Percentiles rank a stretch among this genome's conserved stretches.
These are phyloP conservation scores for Tinamus major DNA, from an alignment of 2,797 vertebrate genomes.

Conservation along the genomic window DNA sequence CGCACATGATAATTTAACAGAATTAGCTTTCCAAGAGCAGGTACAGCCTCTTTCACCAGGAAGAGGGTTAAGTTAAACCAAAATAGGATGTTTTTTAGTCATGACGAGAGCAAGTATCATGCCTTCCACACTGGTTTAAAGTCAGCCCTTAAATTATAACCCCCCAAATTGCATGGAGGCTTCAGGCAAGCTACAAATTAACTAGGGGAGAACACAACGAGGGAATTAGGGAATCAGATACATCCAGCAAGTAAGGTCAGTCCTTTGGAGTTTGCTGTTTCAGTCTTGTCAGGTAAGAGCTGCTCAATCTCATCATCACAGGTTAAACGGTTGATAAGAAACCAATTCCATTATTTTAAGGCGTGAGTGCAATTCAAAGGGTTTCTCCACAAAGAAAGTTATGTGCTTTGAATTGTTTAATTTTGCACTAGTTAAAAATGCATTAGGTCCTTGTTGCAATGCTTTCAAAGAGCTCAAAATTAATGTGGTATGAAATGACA, in stretches of 20 bases:
- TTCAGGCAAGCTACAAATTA: background rate
- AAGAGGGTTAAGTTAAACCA: background rate
- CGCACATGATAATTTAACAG: background rate
- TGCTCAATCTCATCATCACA: background rate
- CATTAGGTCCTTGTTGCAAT: background rate
- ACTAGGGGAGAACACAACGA: background rate
- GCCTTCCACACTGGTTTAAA: conserved; percentile 9
- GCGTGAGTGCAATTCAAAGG: background rate
- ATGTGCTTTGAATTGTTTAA: background rate
- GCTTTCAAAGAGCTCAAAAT: background rate
- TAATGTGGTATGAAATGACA: rapidly evolving
- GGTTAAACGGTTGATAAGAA: conserved; percentile 48
- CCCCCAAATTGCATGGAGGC: background rate
- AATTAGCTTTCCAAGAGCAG: conserved; percentile 22
- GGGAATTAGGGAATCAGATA: background rate
- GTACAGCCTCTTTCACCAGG: background rate
- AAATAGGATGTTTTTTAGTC: conserved; percentile 10
- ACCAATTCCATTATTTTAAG: conserved; percentile 20
- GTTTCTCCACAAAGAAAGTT: background rate
- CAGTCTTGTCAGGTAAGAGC: background rate
- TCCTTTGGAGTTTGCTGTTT: background rate
- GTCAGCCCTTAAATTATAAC: conserved; percentile 35
- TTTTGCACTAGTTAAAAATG: background rate
- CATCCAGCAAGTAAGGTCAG: background rate
- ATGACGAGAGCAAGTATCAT: conserved; percentile 1